Evolutionary conservation across 2,797 vertebrate species (phyloP).

Genomic region (Micrastur ruficollis): DNA sequence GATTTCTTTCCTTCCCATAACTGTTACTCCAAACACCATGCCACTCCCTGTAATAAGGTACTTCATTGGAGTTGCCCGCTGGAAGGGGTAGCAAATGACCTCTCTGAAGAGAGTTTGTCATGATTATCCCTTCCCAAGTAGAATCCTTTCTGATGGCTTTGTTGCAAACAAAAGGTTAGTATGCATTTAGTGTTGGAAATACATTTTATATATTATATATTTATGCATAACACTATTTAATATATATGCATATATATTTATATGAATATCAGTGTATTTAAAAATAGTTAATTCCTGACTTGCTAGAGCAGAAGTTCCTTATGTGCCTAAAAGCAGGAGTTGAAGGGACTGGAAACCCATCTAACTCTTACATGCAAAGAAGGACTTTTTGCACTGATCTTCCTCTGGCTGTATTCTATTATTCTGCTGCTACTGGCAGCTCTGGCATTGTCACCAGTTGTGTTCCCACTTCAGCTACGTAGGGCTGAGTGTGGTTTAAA

Average conservation of each 20-base stretch:
- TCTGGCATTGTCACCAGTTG: not conserved
- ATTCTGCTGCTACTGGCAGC: not conserved
- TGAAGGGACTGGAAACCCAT: not conserved
- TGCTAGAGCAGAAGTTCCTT: not conserved
- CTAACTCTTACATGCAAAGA: not conserved
- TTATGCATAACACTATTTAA: no score
- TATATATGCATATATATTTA: no score
- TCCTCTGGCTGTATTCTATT: not conserved
- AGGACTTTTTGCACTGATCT: not conserved
- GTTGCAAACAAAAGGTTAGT: not conserved
- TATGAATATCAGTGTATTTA: not conserved
- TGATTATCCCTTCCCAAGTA: not conserved
- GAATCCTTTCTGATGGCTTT: not conserved
- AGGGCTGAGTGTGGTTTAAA: not conserved
- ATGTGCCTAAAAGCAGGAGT: not conserved
- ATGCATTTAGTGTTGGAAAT: not conserved
- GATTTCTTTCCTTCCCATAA: not conserved
- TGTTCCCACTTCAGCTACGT: not conserved
- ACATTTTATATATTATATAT: accelerated
- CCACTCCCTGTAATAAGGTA: not conserved
- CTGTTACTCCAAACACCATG: not conserved
- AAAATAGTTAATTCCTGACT: not conserved
- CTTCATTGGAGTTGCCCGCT: not conserved
- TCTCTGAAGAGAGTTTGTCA: not conserved
- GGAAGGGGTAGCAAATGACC: not conserved